phyloP scores from a whole-genome alignment of 2,797 vertebrate species.

The Mus minutoides region DNA sequence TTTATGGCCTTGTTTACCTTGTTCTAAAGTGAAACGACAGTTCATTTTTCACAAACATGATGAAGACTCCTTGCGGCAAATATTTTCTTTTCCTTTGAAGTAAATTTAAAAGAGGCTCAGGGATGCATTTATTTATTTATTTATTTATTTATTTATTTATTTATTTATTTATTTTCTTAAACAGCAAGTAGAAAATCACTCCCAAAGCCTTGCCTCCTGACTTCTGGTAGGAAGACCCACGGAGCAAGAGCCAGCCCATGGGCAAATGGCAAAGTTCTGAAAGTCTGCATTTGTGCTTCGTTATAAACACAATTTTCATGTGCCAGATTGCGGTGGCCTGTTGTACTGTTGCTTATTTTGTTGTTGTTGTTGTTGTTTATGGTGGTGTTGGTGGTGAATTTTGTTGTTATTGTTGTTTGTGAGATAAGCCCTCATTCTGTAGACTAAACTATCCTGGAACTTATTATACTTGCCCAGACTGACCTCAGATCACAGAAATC shows the following conservation, averaged over 20 bases:
- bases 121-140: background rate
- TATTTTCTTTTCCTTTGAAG: conserved; percentile 64
- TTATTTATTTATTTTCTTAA: background rate
- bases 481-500: background rate
- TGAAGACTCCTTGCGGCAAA: conserved; percentile 57
- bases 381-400: background rate
- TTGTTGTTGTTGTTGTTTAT: no score
- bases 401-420: background rate
- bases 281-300: background rate
- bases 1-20: conserved; percentile 78
- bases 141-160: no score
- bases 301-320: conserved; percentile 9
- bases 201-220: conserved; percentile 51
- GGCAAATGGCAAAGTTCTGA: conserved; percentile 3
- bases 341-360: background rate
- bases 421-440: background rate
- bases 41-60: conserved; percentile 70
- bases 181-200: conserved; percentile 30
- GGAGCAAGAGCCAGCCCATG: background rate
- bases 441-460: background rate
- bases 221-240: background rate
- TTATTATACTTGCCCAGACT: background rate
- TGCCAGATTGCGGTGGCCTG: background rate
- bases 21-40: conserved; percentile 75
- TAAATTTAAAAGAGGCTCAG: conserved; percentile 64